Evolutionary conservation across 2,797 vertebrate species (phyloP), one percentile per base, ranked within the genome.

Genomic region (Helicolenus hilgendorfi): DNA sequence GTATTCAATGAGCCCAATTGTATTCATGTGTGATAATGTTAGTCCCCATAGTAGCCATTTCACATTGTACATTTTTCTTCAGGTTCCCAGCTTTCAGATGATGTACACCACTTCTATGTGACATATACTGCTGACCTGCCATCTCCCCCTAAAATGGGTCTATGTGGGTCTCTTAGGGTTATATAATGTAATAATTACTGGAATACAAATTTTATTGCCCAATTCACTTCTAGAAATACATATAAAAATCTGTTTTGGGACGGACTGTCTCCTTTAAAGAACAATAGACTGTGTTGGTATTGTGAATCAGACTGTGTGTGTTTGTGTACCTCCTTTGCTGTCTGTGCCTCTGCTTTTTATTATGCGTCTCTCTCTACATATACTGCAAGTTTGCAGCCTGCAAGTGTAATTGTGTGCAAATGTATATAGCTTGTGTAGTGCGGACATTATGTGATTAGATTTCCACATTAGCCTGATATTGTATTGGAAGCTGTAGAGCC

Each of bases 361-460:
- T 72, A 35, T 55, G 33, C 5, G 1, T 59, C 27, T 38, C 33
- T 38, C 33, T 58, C 20, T 24, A 60, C 24, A 72, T 62, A 31
- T 26, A 15, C 35, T 76, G 35, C 53, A 63, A 49, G 18, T 68
- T 63, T 0, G 4, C 29, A 20, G 6, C 14, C 5, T 33, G 31
- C 45, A 36, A 67, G 18, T 59, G 2, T 45, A 26, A 58, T 55
- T 27, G 53, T 71, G 18, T 77, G 62, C 35, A 38, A 26, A 68
- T 86, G 41, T 82, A 20, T 68, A 38, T 24, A n/a, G 33, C 36
- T 65, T 62, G n/a, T 67, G 24, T 20, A 14, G 31, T 63, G 53
- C 27, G 45, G 31, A 63, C 62, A 31, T 64, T 13, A 58, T 71
- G 14, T 69, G 31, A 86, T 87, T 69, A 38, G 41, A 80, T 79